A percentile compares a stretch with the other conserved stretches of the same genome.
phyloP scores from a whole-genome alignment of 2,113 vertebrate species.

The Sinosuthora webbiana region DNA sequence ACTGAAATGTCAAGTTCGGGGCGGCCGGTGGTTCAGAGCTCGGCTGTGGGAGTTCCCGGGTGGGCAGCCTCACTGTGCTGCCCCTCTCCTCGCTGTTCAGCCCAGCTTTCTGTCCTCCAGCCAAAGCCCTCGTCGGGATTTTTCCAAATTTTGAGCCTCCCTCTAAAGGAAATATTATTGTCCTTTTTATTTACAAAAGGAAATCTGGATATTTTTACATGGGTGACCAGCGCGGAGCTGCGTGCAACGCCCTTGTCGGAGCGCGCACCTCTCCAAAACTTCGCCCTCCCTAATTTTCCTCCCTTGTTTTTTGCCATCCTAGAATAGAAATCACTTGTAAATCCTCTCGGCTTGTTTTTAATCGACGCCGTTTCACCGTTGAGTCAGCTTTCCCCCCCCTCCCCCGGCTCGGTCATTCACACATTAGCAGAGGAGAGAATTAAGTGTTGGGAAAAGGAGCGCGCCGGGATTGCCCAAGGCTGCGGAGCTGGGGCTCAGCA shows the following conservation, averaged over 20 bases:
- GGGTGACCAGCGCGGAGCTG: not conserved
- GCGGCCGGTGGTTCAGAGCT: accelerated
- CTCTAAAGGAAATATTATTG: conserved; percentile 25
- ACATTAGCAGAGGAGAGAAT: not conserved
- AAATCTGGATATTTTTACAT: conserved; percentile 4
- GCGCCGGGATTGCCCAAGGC: not conserved
- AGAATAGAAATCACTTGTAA: not conserved
- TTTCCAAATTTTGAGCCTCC: not conserved
- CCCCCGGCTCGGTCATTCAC: not conserved
- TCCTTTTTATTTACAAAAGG: conserved; percentile 28
- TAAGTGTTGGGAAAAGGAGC: not conserved
- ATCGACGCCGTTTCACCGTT: not conserved
- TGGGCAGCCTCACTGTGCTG: accelerated
- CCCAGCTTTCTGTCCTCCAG: not conserved
- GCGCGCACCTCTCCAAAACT: not conserved
- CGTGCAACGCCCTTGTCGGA: not conserved
- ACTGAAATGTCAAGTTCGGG: not conserved
- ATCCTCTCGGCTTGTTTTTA: not conserved
- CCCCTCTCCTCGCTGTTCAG: not conserved
- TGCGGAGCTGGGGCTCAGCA: not conserved
- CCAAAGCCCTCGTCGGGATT: not conserved
- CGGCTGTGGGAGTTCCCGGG: accelerated
- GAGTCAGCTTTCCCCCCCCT: conserved; percentile 33
- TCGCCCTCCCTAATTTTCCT: not conserved
- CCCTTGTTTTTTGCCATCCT: not conserved